Evolutionary conservation across 2,888 invertebrate species (phyloP).

Genomic region (Nomada flava): DNA sequence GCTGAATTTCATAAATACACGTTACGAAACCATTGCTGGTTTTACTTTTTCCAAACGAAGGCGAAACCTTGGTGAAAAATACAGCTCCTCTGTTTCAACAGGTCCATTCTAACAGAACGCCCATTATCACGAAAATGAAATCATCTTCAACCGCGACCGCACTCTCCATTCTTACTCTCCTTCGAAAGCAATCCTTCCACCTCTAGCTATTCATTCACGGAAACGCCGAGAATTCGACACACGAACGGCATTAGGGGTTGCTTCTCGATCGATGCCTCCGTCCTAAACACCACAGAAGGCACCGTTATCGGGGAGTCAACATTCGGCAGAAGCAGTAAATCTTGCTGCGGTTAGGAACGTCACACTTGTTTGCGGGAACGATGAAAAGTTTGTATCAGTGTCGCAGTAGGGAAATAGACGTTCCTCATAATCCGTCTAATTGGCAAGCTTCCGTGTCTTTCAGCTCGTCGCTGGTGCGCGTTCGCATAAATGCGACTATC

Average conservation of each 20-base stretch:
- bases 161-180: too few species aligned
- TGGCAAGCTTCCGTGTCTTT: slow-evolving; percentile 40
- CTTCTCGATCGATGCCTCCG: neutral
- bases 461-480: slow-evolving; percentile 11
- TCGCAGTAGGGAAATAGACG: slow-evolving; percentile 18
- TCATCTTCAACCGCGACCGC: too few species aligned
- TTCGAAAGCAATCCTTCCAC: too few species aligned
- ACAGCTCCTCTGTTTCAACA: too few species aligned
- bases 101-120: too few species aligned
- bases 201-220: too few species aligned
- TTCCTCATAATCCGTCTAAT: slow-evolving; percentile 64
- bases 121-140: too few species aligned
- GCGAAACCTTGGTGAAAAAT: too few species aligned
- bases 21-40: too few species aligned
- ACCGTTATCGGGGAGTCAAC: slow-evolving; percentile 45
- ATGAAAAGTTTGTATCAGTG: slow-evolving; percentile 65
- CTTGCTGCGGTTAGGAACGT: slow-evolving; percentile 74
- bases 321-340: slow-evolving; percentile 69
- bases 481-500: neutral
- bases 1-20: too few species aligned
- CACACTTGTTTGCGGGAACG: slow-evolving; percentile 75
- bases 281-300: neutral
- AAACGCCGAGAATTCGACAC: neutral
- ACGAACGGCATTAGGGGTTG: neutral
- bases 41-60: too few species aligned